phyloP scores from a whole-genome alignment of 1,140 invertebrate species.

The Drosophila pruinosa region DNA sequence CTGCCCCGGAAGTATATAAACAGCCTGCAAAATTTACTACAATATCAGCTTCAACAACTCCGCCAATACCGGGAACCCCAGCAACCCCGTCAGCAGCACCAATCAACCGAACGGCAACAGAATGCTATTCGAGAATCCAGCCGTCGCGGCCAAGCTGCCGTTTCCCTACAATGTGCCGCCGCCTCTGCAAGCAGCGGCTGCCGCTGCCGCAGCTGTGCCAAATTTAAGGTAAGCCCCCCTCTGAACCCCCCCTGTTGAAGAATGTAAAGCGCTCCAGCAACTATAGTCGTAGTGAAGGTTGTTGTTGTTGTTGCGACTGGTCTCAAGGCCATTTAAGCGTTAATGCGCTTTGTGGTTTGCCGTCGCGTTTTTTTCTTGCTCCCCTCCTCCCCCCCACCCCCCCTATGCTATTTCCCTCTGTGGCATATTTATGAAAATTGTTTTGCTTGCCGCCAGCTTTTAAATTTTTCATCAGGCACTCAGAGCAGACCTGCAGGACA shows the following conservation, averaged over 20 bases:
- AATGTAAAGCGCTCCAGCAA: not conserved
- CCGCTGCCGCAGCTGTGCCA: slow-evolving; percentile 81
- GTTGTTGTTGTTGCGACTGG: slow-evolving; percentile 10
- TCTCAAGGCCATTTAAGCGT: slow-evolving; percentile 45
- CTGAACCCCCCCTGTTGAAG: not conserved
- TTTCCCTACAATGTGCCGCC: slow-evolving; percentile 82
- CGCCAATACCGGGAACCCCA: slow-evolving; percentile 36
- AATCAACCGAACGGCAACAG: slow-evolving; percentile 49
- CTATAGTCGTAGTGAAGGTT: not conserved
- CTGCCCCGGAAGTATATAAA: slow-evolving; percentile 52
- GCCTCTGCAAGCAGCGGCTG: slow-evolving; percentile 80
- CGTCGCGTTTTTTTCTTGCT: slow-evolving; percentile 16
- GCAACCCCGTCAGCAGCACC: slow-evolving; percentile 45
- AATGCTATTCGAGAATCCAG: slow-evolving; percentile 83
- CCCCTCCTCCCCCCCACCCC: not conserved
- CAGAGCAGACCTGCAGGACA: slow-evolving; percentile 10
- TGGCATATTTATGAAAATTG: slow-evolving; percentile 74
- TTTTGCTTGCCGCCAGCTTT: slow-evolving; percentile 54
- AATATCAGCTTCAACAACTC: slow-evolving; percentile 51
- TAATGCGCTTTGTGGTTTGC: slow-evolving; percentile 46
- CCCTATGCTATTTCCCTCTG: slow-evolving; percentile 26
- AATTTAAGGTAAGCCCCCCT: slow-evolving; percentile 80
- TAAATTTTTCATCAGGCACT: slow-evolving; percentile 70
- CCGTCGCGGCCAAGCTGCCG: slow-evolving; percentile 81
- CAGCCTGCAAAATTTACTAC: slow-evolving; percentile 71